Evolutionary conservation across 2,113 vertebrate species (phyloP), one percentile per base, ranked within the genome.

Genomic region (Balaeniceps rex): DNA sequence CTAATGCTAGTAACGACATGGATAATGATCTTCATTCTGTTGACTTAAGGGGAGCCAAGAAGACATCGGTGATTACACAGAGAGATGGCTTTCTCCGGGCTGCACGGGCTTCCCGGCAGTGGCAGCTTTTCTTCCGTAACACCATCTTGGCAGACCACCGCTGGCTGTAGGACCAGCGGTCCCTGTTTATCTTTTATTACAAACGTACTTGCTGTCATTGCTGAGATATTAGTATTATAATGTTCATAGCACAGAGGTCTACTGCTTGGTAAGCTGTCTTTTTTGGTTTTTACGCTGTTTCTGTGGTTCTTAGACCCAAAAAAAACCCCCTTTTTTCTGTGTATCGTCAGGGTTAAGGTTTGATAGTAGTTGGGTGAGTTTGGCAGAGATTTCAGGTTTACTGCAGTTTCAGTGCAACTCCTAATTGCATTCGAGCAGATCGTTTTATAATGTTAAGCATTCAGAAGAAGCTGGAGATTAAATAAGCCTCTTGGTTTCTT

Each of bases 81-180:
- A 10, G 42, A n/a, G 87, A 52, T 77, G 76, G 11, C 29, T 76
- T 64, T 66, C 66, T 65, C 40, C 1, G 12, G 49, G 40, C 64
- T 49, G 36, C 23, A 3, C 10, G 16, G 70, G 19, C 47, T 69
- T 55, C 55, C 40, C 3, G 2, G 31, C 47, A 34, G 47, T 4
- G 6, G 47, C 58, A 36, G 42, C 29, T 77, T 75, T 44, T 22
- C 57, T 51, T 58, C 54, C 8, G 1, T 42, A 12, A 13, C 11
- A 0, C 58, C 17, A 0, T 31, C 58, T n/a, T 9, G 4, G 47
- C 71, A 36, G 46, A 40, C 6, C 21, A 7, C 33, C 16, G 1
- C 34, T 34, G 38, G 8, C 66, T 42, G 11, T 36, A 12, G 47
- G 26, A 55, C 54, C 31, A 4, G 3, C 13, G 2, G 3, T 29